Evolutionary conservation across 1,140 invertebrate genomes (phyloP), one percentile per base, ranked within the genome.

Genomic region (Chionoecetes opilio): DNA sequence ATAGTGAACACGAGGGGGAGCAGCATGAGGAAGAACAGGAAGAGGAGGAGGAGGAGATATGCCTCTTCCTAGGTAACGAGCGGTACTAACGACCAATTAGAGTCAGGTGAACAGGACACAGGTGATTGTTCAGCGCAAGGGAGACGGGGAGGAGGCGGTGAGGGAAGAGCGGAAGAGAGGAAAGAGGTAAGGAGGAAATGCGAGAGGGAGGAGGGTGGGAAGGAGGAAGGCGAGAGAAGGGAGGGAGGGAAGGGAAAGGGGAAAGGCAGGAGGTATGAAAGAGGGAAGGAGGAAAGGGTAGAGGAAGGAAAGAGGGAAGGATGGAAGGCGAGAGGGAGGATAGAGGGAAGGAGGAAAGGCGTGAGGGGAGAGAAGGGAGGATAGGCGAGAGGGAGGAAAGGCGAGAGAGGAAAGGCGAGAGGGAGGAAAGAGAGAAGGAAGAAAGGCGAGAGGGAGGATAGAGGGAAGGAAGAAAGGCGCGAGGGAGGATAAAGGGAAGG

Each of bases 81-180:
- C 63, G 63, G 63, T 75, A 75, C 63, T 75, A 75, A 75, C 63
- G 63, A 75, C 63, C 63, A 75, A 75, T 75, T 75, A 75, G 63
- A 75, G 63, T 75, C 63, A 75, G 63, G 63, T 75, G 63, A 75
- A 75, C 63, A 75, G 63, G 21, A 75, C 63, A n/a, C 63, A 75
- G 63, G 63, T 75, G 63, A 75, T 75, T 75, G 63, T 75, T 75
- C 63, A 75, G 63, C 21, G 63, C 63, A 26, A 75, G 63, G 63
- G 63, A 53, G 9, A 75, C 63, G 63, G 63, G 26, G 63, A 75
- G 63, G 63, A 75, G 63, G 63, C 8, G 63, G 21, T 75, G 63
- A 75, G 26, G 63, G 63, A 75, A 8, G n/a, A n/a, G 63, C 63
- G 63, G 63, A 11, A 75, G 63, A 26, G 21, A 21, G 1, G 63